Evolutionary conservation across 2,797 vertebrate species (phyloP).

Genomic region (Sebastes flavidus): DNA sequence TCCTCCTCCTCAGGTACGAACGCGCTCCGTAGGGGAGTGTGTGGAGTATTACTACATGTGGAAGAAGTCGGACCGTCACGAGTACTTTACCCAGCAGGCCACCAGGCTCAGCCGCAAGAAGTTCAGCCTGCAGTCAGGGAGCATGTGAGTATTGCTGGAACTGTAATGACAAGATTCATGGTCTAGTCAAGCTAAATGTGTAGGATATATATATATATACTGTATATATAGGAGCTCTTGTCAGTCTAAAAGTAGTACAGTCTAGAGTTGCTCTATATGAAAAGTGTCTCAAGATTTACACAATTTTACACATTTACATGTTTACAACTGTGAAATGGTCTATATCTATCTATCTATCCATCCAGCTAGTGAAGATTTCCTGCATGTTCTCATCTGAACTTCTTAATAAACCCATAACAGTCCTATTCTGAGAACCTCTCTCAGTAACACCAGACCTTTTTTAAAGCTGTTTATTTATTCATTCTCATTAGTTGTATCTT

Average conservation of each 20-base stretch:
- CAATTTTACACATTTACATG: no score
- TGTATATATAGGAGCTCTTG: no score
- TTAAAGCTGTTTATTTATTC: background rate
- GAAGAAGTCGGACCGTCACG: conserved; percentile 95
- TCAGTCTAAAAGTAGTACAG: no score
- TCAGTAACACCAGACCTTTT: background rate
- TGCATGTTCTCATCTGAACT: background rate
- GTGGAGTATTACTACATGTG: conserved; percentile 98
- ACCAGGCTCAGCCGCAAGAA: conserved; percentile 90
- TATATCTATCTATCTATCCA: no score
- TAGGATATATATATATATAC: background rate
- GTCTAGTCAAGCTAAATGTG: background rate
- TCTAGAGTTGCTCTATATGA: no score
- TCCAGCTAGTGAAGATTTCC: background rate
- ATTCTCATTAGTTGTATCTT: background rate
- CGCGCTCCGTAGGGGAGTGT: conserved; percentile 94
- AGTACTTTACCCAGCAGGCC: conserved; percentile 94
- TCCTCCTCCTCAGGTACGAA: conserved; percentile 88
- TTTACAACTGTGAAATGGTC: no score
- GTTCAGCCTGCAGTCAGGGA: conserved; percentile 87
- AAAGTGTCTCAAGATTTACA: no score
- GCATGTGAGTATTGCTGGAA: conserved; percentile 83
- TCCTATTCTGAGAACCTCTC: background rate
- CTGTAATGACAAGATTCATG: background rate
- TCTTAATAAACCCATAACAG: background rate